Conservation (phyloP, 1,140 invertebrate species). For the Zaprionus inermis region DNA sequence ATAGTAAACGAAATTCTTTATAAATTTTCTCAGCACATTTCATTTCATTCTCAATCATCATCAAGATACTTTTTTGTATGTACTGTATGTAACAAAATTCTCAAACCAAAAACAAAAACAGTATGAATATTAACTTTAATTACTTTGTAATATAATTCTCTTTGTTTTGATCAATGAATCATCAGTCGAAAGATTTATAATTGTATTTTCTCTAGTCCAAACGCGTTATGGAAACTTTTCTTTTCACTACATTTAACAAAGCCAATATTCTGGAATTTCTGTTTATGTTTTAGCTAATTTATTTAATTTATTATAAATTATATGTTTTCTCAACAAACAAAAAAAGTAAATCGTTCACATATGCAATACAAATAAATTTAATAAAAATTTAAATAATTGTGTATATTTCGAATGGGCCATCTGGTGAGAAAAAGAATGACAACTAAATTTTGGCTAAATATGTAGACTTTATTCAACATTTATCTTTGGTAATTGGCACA, state of each 20-base stretch:
- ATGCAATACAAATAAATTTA: conserved; percentile 68
- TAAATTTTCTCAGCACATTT: conserved; percentile 42
- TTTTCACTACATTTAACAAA: conserved; percentile 44
- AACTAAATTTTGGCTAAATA: conserved; percentile 24
- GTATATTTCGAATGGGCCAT: conserved; percentile 13
- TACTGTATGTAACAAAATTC: conserved; percentile 51
- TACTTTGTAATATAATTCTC: conserved; percentile 26
- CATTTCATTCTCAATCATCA: conserved; percentile 42
- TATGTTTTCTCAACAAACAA: conserved; percentile 36
- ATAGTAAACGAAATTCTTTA: conserved; percentile 53
- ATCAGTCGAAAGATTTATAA: conserved; percentile 38
- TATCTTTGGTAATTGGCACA: conserved; percentile 55
- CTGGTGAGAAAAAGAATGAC: conserved; percentile 18
- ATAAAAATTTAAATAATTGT: conserved; percentile 50
- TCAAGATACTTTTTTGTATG: conserved; percentile 43
- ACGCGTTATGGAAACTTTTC: conserved; percentile 43
- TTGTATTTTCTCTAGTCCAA: conserved; percentile 50
- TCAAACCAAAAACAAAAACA: conserved; percentile 35
- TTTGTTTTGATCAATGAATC: conserved; percentile 34
- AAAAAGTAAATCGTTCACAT: conserved; percentile 51
- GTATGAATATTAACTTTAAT: conserved; percentile 19
- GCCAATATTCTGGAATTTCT: conserved; percentile 70
- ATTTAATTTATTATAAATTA: conserved; percentile 77
- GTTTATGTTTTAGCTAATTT: conserved; percentile 77
- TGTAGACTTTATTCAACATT: conserved; percentile 49